phyloP scores from a whole-genome alignment of 1,140 invertebrate species.

The Pissodes strobi region DNA sequence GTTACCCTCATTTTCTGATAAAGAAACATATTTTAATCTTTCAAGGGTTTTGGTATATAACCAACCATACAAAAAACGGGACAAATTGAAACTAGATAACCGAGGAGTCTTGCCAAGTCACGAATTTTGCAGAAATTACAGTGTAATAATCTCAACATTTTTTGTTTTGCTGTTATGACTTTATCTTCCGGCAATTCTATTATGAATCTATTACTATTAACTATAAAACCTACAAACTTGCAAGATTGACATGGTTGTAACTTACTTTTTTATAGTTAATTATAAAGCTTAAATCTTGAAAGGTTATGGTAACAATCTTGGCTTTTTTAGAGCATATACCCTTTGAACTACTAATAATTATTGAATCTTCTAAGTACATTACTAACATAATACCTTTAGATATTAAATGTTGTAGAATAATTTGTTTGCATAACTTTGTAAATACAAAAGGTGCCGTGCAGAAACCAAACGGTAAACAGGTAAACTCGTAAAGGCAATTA shows the following conservation, averaged over 20 bases:
- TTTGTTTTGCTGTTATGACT: background rate
- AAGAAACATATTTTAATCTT: conserved; percentile 29
- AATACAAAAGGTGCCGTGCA: conserved; percentile 31
- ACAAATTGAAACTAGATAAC: background rate
- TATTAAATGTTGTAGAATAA: conserved; percentile 16
- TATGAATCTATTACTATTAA: background rate
- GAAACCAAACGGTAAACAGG: conserved; percentile 37
- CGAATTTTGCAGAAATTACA: too few species aligned
- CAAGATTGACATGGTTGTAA: background rate
- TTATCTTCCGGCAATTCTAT: background rate
- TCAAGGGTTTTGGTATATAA: conserved; percentile 41
- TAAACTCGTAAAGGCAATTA: conserved; percentile 33
- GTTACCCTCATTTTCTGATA: background rate
- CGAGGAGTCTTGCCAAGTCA: background rate
- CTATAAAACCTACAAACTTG: background rate
- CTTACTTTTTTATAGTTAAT: background rate
- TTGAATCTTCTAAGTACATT: conserved; percentile 45
- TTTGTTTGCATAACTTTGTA: conserved; percentile 39
- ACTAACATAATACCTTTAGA: conserved; percentile 34
- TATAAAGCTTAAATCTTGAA: background rate
- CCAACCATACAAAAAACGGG: conserved; percentile 39
- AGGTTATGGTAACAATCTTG: background rate
- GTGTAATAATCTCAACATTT: too few species aligned
- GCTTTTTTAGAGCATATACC: background rate
- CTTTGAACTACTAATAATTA: background rate